Base-by-base conservation (phyloP, 2,888 invertebrate genomes). In the Rhamnusium bicolor region DNA sequence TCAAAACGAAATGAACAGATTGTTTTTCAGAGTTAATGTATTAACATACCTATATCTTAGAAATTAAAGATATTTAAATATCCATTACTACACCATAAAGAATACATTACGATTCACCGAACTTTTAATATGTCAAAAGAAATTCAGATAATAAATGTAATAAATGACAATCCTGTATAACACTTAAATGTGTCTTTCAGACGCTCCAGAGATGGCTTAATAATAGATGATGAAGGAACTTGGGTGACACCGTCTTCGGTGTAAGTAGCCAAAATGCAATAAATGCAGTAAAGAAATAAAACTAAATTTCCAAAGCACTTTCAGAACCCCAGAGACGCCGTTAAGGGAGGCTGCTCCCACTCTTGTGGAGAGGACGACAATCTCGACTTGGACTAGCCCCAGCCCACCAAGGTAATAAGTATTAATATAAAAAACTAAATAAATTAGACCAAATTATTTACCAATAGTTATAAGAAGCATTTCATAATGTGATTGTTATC, bases 201-300 rank as follows among this genome's bases (percentile, higher is more conserved):
- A 32, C 79, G 80, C 58, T 73, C 75, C 54, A 82, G 84, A 68
- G 80, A 83, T 67, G 81, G 81, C 1, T 66, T 82, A 49, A 58
- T 83, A 54, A 80, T 82, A 40, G 81, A 84, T 49, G 81, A 82
- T 21, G 83, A 83, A 72, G 82, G 79, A 53, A 78, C 81, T 19
- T 85, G 85, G 85, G 81, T 79, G n/a, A 79, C 84, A 24, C 84
- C 85, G 32, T 72, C 80, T 8, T 75, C 80, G 5, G 77, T 71
- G 85, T 85, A 81, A 81, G 80, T 78, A 69, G 66, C 66, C 69
- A 56, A 14, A 56, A 54, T 58, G 18, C 65, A 29, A 32, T 65
- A 72, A 73, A 53, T 60, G 61, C 49, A 60, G 53, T 16, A 54
- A 69, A 67, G 10, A n/a, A 40, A 40, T 40, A 24, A 66, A 73